phyloP scores from a whole-genome alignment of 2,113 vertebrate species.

The Okapia johnstoni region DNA sequence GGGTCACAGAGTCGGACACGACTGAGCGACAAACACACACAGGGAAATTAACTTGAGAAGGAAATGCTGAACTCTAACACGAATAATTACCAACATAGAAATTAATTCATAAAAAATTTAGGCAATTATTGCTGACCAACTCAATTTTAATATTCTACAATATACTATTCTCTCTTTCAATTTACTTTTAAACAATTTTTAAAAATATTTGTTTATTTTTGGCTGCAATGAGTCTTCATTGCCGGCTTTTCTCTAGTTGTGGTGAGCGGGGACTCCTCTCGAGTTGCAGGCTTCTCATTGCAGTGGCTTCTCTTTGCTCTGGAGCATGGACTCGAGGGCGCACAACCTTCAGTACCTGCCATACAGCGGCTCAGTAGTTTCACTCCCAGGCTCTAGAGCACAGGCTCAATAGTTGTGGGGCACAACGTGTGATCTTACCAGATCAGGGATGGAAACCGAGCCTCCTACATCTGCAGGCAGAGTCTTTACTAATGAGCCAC shows the following conservation, averaged over 20 bases:
- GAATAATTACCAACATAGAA: not conserved
- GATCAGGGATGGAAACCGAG: not conserved
- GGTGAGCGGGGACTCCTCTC: not conserved
- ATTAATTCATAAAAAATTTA: not conserved
- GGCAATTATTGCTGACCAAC: not conserved
- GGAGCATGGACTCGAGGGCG: not conserved
- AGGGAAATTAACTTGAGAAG: not conserved
- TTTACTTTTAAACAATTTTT: not conserved
- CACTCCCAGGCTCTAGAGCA: accelerated
- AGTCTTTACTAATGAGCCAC: not conserved
- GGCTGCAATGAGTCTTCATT: not conserved
- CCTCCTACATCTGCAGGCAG: accelerated
- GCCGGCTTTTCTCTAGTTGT: not conserved
- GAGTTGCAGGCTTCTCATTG: not conserved
- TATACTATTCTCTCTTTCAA: not conserved
- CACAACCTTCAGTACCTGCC: not conserved
- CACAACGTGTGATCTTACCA: not conserved
- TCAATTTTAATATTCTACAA: not conserved
- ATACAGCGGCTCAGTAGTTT: not conserved
- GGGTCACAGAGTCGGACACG: accelerated
- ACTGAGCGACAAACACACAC: not conserved
- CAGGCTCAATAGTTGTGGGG: not conserved
- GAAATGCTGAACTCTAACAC: not conserved
- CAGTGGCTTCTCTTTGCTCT: not conserved
- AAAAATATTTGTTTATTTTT: not conserved